Conservation (phyloP, 2,888 invertebrate genomes). For the Drosophila greeni region DNA sequence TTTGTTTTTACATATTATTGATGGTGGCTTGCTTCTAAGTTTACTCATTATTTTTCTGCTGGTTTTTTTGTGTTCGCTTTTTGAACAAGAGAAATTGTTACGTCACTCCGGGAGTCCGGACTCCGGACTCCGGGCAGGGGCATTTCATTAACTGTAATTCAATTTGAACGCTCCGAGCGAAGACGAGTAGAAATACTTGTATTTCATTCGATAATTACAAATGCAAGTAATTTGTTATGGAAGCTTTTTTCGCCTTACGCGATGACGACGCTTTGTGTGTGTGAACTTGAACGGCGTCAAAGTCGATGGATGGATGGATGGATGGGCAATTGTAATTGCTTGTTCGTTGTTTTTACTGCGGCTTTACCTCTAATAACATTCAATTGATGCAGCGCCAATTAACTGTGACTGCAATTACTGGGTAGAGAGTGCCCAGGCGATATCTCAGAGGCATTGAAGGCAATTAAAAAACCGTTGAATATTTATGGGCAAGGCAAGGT, state of each 20-base stretch:
- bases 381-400: slow-evolving; percentile 53
- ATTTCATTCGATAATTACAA: slow-evolving; percentile 41
- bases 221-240: slow-evolving; percentile 41
- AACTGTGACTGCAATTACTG: slow-evolving; percentile 35
- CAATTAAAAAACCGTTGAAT: slow-evolving; percentile 45
- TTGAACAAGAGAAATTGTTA: slow-evolving; percentile 20
- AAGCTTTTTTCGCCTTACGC: slow-evolving; percentile 6
- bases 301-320: slow-evolving; percentile 35
- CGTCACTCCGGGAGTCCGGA: slow-evolving; percentile 11
- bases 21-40: slow-evolving; percentile 12
- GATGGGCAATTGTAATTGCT: slow-evolving; percentile 32
- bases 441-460: slow-evolving; percentile 23
- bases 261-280: slow-evolving; percentile 33
- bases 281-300: slow-evolving; percentile 42
- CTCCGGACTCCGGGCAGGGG: neutral
- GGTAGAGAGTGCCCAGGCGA: slow-evolving; percentile 11
- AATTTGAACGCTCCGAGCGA: slow-evolving; percentile 21
- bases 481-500: slow-evolving; percentile 40
- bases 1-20: slow-evolving; percentile 24
- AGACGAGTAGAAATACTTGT: slow-evolving; percentile 10
- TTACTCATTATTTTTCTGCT: neutral
- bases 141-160: slow-evolving; percentile 41
- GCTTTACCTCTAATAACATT: slow-evolving; percentile 42
- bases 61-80: slow-evolving; percentile 8
- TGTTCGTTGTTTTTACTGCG: slow-evolving; percentile 30